These are phyloP conservation scores for Euplagia quadripunctaria DNA, from an alignment of 2,888 invertebrate genomes.

Conservation along the genomic window DNA sequence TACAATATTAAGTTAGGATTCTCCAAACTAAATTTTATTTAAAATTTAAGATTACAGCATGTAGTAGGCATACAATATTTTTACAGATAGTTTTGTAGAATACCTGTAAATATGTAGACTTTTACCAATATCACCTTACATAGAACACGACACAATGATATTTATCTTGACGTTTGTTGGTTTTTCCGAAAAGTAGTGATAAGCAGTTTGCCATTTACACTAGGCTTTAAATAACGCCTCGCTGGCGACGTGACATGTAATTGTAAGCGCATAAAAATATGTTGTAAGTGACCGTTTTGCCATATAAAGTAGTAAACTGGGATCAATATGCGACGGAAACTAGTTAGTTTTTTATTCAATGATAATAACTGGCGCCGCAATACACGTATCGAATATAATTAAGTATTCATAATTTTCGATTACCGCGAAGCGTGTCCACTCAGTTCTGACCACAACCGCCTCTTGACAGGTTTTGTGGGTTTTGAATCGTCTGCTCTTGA, in stretches of 20 bases:
- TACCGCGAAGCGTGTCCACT: constrained; percentile 70
- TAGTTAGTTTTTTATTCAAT: constrained; percentile 47
- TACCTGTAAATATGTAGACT: constrained; percentile 11
- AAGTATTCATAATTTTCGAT: constrained; percentile 80
- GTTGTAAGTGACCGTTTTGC: constrained; percentile 28
- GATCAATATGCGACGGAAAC: constrained; percentile 46
- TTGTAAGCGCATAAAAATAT: constrained; percentile 38
- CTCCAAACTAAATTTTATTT: too few relatives aligned
- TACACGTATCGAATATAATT: constrained; percentile 58
- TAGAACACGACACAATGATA: constrained; percentile 32
- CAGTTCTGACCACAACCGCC: constrained; percentile 58
- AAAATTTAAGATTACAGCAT: too few relatives aligned
- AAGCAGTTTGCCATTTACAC: constrained; percentile 59
- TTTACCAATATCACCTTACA: constrained; percentile 13
- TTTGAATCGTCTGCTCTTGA: constrained; percentile 58
- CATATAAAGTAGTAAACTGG: constrained; percentile 42
- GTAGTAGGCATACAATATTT: too few relatives aligned
- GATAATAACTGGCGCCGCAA: constrained; percentile 49
- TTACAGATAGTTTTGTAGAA: background rate
- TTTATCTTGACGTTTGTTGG: constrained; percentile 57
- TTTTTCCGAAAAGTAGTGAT: constrained; percentile 57
- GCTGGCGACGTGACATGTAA: constrained; percentile 46
- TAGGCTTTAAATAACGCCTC: constrained; percentile 54
- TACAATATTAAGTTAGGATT: too few relatives aligned
- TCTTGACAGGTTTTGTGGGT: constrained; percentile 76